A percentile compares a stretch with the other conserved stretches of the same genome.
These are phyloP conservation scores for Datnioides undecimradiatus DNA, from an alignment of 2,113 vertebrate species.

Conservation along the genomic window DNA sequence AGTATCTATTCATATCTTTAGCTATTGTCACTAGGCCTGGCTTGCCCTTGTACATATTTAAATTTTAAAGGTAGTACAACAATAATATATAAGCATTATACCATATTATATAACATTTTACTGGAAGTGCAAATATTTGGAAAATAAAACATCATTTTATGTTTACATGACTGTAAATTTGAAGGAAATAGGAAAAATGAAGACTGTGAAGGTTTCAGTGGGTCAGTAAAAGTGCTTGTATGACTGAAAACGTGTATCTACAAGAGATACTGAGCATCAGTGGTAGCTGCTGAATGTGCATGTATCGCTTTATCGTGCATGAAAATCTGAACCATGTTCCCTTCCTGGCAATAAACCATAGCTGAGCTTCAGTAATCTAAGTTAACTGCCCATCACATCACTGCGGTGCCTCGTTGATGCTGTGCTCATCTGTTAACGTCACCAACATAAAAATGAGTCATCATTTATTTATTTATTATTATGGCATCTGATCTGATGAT, in stretches of 20 bases:
- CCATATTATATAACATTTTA: neutral
- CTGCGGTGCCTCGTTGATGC: neutral
- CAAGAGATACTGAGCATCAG: no score
- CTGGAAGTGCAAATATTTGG: neutral
- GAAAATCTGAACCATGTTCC: neutral
- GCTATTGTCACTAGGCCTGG: slow-evolving; percentile 1
- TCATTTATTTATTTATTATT: neutral
- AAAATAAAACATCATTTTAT: neutral
- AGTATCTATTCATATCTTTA: neutral
- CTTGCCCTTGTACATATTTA: slow-evolving; percentile 3
- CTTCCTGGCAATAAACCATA: neutral
- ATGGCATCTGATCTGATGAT: neutral
- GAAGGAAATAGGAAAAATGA: neutral
- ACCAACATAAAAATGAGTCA: neutral
- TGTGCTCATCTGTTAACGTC: slow-evolving; percentile 4
- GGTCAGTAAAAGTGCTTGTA: slow-evolving; percentile 6
- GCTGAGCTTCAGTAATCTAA: neutral
- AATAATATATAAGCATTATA: neutral
- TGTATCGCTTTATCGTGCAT: neutral
- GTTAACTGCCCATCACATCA: neutral
- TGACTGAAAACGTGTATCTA: neutral
- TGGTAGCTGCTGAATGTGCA: neutral
- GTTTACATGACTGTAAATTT: neutral
- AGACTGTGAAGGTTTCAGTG: neutral
- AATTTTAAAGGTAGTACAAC: slow-evolving; percentile 14